Evolutionary conservation across 2,113 vertebrate species (phyloP), one percentile per base, ranked within the genome.

Genomic region (Carassius auratus): DNA sequence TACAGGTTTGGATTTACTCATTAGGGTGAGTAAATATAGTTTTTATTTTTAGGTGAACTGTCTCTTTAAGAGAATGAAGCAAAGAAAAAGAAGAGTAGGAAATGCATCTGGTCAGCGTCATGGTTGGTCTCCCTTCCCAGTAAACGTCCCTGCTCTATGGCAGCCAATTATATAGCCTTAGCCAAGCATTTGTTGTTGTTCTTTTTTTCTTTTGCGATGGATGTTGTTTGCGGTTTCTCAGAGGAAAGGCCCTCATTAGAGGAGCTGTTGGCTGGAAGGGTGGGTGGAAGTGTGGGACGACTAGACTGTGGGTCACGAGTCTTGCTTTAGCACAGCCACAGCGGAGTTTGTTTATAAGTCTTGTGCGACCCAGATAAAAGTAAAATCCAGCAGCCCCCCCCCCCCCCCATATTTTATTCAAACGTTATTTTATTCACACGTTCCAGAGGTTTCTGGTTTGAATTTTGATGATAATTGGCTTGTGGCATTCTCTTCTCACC

Each of bases 231-330:
- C 17, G 84, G 73, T 69, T 52, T 38, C 45, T 78, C 48, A 85
- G 66, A 84, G 75, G 84, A 52, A 77, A 78, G 75, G 61, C 38
- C 62, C 75, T 84, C 83, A 84, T 84, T 84, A 84, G 74, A 50
- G 62, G 21, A 36, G 61, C 62, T 69, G 19, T 78, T 50, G 45
- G 61, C 74, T 77, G 74, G 8, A 52, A 68, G 75, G 83, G 62
- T 68, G 83, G 61, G 83, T 85, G 75, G 74, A 26, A 57, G 64
- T 55, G 75, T 55, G 62, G 61, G 59, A 50, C 3, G 62, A 77
- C 74, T 77, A 55, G 74, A 75, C 74, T 36, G 76, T 30, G 64
- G 84, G 84, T 85, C 84, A 69, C 3, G 3, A 38, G 48, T 77
- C 75, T 69, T 76, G 74, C 61, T 77, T 68, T 66, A 78, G 21